Evolutionary conservation across 1,140 invertebrate species (phyloP).

Genomic region (Andrena cerasifolii): DNA sequence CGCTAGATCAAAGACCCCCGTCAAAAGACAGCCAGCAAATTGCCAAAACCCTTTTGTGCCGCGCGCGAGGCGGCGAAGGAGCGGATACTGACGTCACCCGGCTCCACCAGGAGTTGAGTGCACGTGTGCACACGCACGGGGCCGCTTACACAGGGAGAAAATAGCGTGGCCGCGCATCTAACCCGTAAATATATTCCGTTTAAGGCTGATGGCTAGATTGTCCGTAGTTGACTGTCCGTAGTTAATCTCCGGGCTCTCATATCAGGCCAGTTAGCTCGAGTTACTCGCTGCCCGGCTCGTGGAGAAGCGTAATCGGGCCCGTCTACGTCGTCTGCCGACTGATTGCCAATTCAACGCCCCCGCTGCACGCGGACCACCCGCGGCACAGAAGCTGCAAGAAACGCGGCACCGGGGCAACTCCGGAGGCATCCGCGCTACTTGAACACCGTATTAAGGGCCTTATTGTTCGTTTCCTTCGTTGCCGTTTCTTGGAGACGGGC

Average conservation of each 20-base stretch:
- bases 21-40: not conserved
- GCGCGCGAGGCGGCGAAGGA: not conserved
- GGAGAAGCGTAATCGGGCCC: constrained; percentile 27
- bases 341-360: constrained; percentile 50
- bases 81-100: constrained; percentile 33
- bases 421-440: not conserved
- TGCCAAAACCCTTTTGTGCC: not conserved
- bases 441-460: not conserved
- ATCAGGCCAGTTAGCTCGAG: constrained; percentile 62
- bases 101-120: not conserved
- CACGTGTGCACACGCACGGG: not conserved
- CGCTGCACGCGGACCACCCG: not conserved
- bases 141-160: no score
- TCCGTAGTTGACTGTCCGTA: constrained; percentile 54
- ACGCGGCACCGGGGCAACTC: not conserved
- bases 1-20: not conserved
- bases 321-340: constrained; percentile 40
- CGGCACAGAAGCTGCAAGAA: not conserved
- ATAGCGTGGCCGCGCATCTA: constrained; percentile 23
- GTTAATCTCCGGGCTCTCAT: constrained; percentile 53
- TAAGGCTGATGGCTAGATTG: constrained; percentile 71
- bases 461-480: not conserved
- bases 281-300: constrained; percentile 25
- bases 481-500: no score
- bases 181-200: constrained; percentile 68